Percentiles rank a stretch among this genome's conserved stretches.
Evolutionary conservation across 35 echinoderm and acorn worm genomes (phyloP).

Genomic region (Holothuria glaberrima): DNA sequence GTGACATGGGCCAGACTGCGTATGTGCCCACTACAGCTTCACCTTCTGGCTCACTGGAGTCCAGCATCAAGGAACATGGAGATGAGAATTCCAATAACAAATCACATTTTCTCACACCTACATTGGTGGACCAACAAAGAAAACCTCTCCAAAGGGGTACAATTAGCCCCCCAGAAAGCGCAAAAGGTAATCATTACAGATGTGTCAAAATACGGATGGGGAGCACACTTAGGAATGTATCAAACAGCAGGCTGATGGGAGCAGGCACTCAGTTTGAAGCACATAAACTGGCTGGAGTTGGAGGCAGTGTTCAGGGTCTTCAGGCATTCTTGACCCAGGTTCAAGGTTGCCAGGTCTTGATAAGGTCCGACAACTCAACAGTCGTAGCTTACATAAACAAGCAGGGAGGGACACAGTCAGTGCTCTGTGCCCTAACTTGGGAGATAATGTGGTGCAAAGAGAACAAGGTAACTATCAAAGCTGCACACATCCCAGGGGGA

Average conservation of each 20-base stretch:
- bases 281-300: slow-evolving; percentile 29
- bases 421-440: not conserved
- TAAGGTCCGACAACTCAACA: slow-evolving; percentile 45
- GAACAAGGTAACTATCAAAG: not conserved
- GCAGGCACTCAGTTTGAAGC: no score
- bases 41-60: not conserved
- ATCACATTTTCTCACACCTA: not conserved
- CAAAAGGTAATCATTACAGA: no score
- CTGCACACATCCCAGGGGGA: slow-evolving; percentile 36
- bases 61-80: not conserved
- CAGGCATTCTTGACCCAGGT: not conserved
- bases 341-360: not conserved
- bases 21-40: not conserved
- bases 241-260: no score
- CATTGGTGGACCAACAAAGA: no score
- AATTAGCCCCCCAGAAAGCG: no score
- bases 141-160: no score
- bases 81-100: not conserved
- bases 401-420: slow-evolving; percentile 22
- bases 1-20: not conserved
- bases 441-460: not conserved
- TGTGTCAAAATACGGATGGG: no score
- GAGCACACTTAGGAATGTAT: no score
- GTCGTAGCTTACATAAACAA: slow-evolving; percentile 64
- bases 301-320: not conserved